Conservation (phyloP, 2,888 invertebrate species). For the Kryphioiulus occultus region DNA sequence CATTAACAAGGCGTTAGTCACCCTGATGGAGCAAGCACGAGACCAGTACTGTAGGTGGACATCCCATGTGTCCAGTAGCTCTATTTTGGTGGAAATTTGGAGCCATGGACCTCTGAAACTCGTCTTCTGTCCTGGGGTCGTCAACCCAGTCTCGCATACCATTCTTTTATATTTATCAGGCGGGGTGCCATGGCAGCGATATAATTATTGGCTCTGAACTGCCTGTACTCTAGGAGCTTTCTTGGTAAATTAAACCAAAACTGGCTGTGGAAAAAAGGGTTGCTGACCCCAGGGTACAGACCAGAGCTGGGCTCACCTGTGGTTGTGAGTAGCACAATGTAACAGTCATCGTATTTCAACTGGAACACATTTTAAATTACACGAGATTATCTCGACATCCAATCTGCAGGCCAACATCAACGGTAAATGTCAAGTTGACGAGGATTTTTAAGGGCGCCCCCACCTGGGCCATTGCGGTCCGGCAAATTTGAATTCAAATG, state of each 20-base stretch:
- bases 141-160: constrained; percentile 26
- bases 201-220: constrained; percentile 15
- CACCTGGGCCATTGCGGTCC: constrained; percentile 3
- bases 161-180: constrained; percentile 31
- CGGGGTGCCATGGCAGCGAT: constrained; percentile 31
- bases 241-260: constrained; percentile 30
- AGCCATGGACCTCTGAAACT: constrained; percentile 17
- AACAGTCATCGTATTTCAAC: constrained; percentile 28
- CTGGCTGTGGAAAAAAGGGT: constrained; percentile 22
- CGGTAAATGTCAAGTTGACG: constrained; percentile 1
- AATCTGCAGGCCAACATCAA: constrained; percentile 3
- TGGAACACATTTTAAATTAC: constrained; percentile 31
- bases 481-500: background rate
- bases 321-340: constrained; percentile 35
- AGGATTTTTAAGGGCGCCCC: background rate
- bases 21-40: background rate
- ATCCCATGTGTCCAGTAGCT: constrained; percentile 26
- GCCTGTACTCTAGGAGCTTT: background rate
- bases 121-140: constrained; percentile 31
- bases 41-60: background rate
- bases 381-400: background rate
- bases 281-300: background rate
- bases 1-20: background rate
- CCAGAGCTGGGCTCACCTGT: constrained; percentile 8
- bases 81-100: background rate